Percentiles rank a stretch among this genome's conserved stretches.
These are phyloP conservation scores for Bovichtus variegatus DNA, from an alignment of 2,797 vertebrate genomes.

Conservation along the genomic window DNA sequence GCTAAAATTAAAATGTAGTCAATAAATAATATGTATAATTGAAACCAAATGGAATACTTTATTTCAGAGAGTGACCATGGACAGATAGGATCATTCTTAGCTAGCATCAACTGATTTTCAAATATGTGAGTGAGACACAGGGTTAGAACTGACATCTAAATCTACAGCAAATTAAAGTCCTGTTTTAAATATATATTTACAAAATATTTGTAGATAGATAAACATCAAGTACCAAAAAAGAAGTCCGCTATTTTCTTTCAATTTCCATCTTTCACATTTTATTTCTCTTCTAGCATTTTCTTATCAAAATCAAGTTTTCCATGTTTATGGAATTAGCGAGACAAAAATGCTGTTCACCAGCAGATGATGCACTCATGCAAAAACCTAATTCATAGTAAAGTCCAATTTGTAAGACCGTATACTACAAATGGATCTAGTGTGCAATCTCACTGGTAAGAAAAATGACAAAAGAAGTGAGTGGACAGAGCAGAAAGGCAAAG, in stretches of 20 bases:
- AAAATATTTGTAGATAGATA: neutral
- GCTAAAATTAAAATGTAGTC: slow-evolving; percentile 33
- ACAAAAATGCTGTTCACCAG: neutral
- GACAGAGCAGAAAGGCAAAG: slow-evolving; percentile 22
- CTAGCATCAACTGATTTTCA: neutral
- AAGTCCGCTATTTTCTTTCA: too few relatives aligned
- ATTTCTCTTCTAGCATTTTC: neutral
- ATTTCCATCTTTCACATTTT: neutral
- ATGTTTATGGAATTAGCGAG: neutral
- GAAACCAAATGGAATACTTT: slow-evolving; percentile 22
- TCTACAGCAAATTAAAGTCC: neutral
- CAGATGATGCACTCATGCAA: neutral
- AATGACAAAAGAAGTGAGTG: slow-evolving; percentile 4
- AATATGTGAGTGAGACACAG: neutral
- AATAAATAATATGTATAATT: slow-evolving; percentile 23
- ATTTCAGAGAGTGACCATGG: neutral
- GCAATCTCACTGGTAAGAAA: neutral
- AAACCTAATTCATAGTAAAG: neutral
- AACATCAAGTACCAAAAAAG: neutral
- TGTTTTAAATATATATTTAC: neutral
- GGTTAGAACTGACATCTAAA: neutral
- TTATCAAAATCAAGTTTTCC: neutral
- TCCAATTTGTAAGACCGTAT: neutral
- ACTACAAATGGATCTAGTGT: neutral
- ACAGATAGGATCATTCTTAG: neutral